These are phyloP conservation scores for Ibidorhyncha struthersii DNA, from an alignment of 2,113 vertebrate species.

Conservation along the genomic window DNA sequence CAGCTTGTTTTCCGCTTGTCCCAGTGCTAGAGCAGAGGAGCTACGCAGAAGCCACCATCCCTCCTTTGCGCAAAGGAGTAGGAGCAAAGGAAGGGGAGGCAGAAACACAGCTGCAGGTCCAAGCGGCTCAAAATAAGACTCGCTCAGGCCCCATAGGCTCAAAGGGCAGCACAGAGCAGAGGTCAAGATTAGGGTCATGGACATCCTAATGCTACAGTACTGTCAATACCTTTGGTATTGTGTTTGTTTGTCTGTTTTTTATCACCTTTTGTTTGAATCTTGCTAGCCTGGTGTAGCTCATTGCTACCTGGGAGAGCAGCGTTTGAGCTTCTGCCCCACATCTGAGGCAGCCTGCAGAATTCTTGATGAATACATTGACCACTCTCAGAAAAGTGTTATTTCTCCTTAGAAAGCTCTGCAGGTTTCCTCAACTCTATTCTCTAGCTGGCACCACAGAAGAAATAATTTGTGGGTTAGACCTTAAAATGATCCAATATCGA, in stretches of 20 bases:
- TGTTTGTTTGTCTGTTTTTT: not conserved
- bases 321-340: not conserved
- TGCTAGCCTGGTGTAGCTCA: not conserved
- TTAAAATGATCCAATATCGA: constrained; percentile 21
- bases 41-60: not conserved
- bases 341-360: not conserved
- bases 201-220: not conserved
- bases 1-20: not conserved
- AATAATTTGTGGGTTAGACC: not conserved
- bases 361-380: not conserved
- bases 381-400: not conserved
- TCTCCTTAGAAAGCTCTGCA: constrained; percentile 11
- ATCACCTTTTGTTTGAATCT: not conserved
- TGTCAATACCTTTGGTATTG: not conserved
- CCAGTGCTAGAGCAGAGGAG: not conserved
- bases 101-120: not conserved
- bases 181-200: not conserved
- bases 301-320: not conserved
- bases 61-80: not conserved
- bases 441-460: not conserved
- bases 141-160: rapidly evolving
- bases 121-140: not conserved
- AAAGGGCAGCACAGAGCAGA: not conserved
- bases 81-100: not conserved
- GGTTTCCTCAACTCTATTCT: not conserved